Conservation (phyloP, 2,113 vertebrate genomes). For the Peromyscus californicus region DNA sequence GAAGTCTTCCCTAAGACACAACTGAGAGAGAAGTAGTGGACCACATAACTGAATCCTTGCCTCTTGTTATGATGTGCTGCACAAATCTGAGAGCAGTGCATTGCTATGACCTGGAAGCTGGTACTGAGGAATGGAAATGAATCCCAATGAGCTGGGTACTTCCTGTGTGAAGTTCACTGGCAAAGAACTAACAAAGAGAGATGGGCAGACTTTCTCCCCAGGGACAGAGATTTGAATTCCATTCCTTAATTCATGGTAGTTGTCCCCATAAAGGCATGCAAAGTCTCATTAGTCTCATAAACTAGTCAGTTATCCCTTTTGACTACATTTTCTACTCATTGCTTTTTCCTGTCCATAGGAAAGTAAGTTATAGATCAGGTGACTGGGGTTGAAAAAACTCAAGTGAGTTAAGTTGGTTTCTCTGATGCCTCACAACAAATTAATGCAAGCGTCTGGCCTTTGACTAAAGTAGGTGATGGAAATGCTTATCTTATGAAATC, state of each 20-base stretch:
- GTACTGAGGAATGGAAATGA: neutral
- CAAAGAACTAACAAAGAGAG: neutral
- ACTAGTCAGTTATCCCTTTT: neutral
- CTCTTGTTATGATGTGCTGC: too few species aligned
- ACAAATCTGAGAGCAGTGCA: neutral
- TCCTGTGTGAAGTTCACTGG: neutral
- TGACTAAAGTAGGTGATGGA: neutral
- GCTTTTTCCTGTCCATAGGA: neutral
- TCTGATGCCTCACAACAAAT: neutral
- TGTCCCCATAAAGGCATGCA: fast-evolving
- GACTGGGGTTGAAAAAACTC: neutral
- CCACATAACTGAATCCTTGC: neutral
- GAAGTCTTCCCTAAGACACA: neutral
- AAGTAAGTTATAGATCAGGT: neutral
- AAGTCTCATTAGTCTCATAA: neutral
- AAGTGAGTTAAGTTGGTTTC: neutral
- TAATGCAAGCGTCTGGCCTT: neutral
- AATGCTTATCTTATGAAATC: neutral
- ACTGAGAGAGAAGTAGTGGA: neutral
- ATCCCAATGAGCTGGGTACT: neutral
- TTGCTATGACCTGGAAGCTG: neutral
- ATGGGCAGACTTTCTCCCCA: neutral
- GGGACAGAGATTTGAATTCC: neutral
- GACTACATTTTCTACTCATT: neutral
- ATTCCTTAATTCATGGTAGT: neutral